Evolutionary conservation across 2,888 invertebrate genomes (phyloP), one percentile per base, ranked within the genome.

Genomic region (Schizotus pectinicornis): DNA sequence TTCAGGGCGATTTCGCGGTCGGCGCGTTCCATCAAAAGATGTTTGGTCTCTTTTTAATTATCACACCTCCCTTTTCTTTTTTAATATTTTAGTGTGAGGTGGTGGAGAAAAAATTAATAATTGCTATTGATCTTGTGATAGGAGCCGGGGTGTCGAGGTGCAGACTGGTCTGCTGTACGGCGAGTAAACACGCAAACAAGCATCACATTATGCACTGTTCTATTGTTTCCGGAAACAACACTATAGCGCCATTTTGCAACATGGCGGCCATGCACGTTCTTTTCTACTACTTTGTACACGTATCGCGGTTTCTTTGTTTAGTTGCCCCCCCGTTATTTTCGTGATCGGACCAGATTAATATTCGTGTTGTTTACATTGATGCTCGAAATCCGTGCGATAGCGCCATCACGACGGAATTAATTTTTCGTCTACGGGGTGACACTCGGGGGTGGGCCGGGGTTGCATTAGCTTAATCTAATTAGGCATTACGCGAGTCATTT

Each of bases 211-310:
- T 67, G 68, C 71, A 68, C 60, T 61, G 64, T 66, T 67, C 67
- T 67, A 64, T 70, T 70, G 71, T 70, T 65, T 66, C 61, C 67
- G 62, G 63, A 65, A 68, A 69, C 66, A 69, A 69, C 71, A 66
- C 63, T 43, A 52, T 22, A 22, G 50, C 72, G 72, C 72, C 72
- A 72, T 72, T 69, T 72, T 72, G 65, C 64, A 72, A 70, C 62
- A 72, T 72, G 70, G 72, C 68, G 69, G 55, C 62, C 61, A 62
- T 57, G 64, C 56, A 62, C 62, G 56, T 66, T 58, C 60, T 54
- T 55, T 61, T 42, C 46, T 56, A 64, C 62, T 59, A 63, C 54
- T 30, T 12, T 38, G 33, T 33, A 46, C 39, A 46, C 31, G 32
- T 32, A 7, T 30, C 41, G 39, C 32, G 14, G 31, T 33, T 46